A percentile compares a stretch with the other conserved stretches of the same genome.
These are phyloP conservation scores for Asbolus verrucosus DNA, from an alignment of 1,140 invertebrate species.

Conservation along the genomic window DNA sequence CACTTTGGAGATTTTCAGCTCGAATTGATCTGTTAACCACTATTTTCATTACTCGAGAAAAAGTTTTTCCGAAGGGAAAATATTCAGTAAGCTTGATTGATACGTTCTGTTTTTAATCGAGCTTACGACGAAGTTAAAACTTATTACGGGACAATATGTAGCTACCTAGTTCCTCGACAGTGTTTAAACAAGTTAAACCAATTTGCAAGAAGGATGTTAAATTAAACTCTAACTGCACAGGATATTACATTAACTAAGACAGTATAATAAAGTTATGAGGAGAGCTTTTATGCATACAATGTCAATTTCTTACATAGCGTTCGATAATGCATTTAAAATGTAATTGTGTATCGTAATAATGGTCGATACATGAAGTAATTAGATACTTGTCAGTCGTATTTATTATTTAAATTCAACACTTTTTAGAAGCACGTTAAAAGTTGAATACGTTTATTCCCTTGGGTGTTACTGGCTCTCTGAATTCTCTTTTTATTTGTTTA, in stretches of 20 bases:
- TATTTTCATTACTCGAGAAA: constrained; percentile 17
- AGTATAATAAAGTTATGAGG: constrained; percentile 30
- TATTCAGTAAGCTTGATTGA: not conserved
- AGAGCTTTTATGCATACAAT: constrained; percentile 28
- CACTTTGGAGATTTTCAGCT: constrained; percentile 22
- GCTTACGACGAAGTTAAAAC: constrained; percentile 34
- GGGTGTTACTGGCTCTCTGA: no score
- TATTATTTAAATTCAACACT: no score
- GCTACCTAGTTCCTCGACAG: constrained; percentile 37
- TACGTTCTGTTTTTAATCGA: constrained; percentile 26
- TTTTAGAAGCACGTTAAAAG: no score
- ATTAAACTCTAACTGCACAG: constrained; percentile 40
- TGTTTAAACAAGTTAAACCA: constrained; percentile 41
- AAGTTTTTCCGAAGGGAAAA: constrained; percentile 2
- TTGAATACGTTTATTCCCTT: no score
- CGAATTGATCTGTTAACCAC: constrained; percentile 4
- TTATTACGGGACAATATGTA: constrained; percentile 36
- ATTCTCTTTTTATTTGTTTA: no score
- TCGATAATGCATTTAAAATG: constrained; percentile 12
- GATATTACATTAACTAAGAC: constrained; percentile 37
- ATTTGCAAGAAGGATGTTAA: constrained; percentile 43
- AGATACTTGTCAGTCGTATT: no score
- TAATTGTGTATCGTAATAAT: constrained; percentile 18
- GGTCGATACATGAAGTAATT: no score
- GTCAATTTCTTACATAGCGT: constrained; percentile 1